Percentiles rank a stretch among this genome's conserved stretches.
Conservation (phyloP, 2,888 invertebrate species). For the Anthophora plumipes region DNA sequence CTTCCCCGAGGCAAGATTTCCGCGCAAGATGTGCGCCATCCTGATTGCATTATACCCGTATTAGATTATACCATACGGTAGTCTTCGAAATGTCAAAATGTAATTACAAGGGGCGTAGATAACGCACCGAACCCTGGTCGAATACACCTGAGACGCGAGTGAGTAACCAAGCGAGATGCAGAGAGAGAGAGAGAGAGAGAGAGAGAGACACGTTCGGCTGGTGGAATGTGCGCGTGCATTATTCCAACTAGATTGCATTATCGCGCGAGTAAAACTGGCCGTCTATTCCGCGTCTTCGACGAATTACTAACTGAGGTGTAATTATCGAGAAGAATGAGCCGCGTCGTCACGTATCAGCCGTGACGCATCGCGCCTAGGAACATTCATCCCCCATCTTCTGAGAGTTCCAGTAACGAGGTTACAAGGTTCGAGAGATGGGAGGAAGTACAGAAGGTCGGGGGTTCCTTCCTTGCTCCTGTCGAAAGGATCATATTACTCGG, state of each 20-base stretch:
- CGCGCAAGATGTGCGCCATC: constrained; percentile 31
- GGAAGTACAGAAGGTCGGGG: constrained; percentile 42
- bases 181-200: not conserved
- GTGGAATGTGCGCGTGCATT: constrained; percentile 49
- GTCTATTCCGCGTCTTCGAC: constrained; percentile 7
- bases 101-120: constrained; percentile 57
- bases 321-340: constrained; percentile 72
- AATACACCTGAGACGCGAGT: constrained; percentile 41
- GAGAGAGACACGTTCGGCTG: not conserved
- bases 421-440: constrained; percentile 58
- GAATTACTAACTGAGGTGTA: constrained; percentile 69
- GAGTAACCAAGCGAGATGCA: too few species aligned
- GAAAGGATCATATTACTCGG: constrained; percentile 72
- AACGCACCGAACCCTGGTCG: constrained; percentile 38
- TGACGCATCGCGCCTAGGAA: constrained; percentile 55
- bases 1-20: constrained; percentile 31
- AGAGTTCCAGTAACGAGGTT: constrained; percentile 70
- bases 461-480: constrained; percentile 58
- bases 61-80: constrained; percentile 51
- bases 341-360: constrained; percentile 64
- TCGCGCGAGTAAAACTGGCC: constrained; percentile 27
- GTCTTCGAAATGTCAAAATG: constrained; percentile 57
- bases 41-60: constrained; percentile 50
- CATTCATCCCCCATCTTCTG: constrained; percentile 64
- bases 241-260: constrained; percentile 46